Evolutionary conservation across 1,140 invertebrate genomes (phyloP).

Genomic region (Trichoplusia ni): DNA sequence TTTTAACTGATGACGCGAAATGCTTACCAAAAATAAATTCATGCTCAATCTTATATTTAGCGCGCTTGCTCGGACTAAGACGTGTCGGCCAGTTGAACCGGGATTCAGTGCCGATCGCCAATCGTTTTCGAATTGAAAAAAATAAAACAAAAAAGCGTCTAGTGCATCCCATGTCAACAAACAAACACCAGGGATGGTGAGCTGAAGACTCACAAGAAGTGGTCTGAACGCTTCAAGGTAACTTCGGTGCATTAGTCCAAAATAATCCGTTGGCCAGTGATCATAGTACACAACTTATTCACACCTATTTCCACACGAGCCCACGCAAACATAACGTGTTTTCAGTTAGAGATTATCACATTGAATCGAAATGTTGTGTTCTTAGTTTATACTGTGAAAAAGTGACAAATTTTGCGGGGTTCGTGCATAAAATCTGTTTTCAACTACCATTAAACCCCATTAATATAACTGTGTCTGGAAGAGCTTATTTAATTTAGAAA

Average conservation of each 20-base stretch:
- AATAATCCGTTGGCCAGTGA: conserved; percentile 66
- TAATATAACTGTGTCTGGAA: conserved; percentile 5
- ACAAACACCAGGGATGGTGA: conserved; percentile 52
- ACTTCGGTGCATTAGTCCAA: conserved; percentile 61
- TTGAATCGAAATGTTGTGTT: conserved; percentile 78
- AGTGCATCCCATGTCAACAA: conserved; percentile 56
- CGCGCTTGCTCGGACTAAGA: conserved; percentile 65
- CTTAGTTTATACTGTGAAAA: conserved; percentile 68
- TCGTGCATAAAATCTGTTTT: conserved; percentile 49
- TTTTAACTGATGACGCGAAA: conserved; percentile 75
- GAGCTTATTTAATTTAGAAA: conserved; percentile 36
- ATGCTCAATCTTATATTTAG: conserved; percentile 81
- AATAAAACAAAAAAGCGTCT: conserved; percentile 46
- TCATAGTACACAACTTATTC: conserved; percentile 75
- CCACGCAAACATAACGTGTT: conserved; percentile 77
- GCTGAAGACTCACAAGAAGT: conserved; percentile 42
- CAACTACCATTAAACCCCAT: conserved; percentile 30
- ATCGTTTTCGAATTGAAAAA: conserved; percentile 59
- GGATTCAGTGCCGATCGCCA: conserved; percentile 72
- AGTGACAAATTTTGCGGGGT: conserved; percentile 60
- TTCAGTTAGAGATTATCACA: conserved; percentile 72
- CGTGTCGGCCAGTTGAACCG: conserved; percentile 69
- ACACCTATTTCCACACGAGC: conserved; percentile 79
- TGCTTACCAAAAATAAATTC: conserved; percentile 77
- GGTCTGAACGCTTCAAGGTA: conserved; percentile 66